These are phyloP conservation scores for Aplodontia rufa DNA, from an alignment of 2,113 vertebrate genomes.

Conservation along the genomic window DNA sequence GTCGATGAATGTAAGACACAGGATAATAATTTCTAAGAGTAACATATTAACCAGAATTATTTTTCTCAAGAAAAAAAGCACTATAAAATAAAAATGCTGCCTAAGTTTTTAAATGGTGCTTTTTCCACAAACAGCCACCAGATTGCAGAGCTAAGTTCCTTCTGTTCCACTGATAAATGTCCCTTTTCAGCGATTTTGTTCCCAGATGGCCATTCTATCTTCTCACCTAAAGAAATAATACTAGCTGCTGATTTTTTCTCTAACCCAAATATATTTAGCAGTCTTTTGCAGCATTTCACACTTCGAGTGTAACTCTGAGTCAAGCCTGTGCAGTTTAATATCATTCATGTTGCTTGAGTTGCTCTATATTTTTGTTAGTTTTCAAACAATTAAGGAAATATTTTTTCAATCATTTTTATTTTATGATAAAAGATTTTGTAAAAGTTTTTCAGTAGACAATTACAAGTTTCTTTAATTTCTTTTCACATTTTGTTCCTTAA, in stretches of 20 bases:
- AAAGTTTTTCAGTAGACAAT: conserved; percentile 63
- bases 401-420: conserved; percentile 63
- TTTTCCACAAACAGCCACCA: conserved; percentile 68
- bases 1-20: not conserved
- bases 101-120: conserved; percentile 53
- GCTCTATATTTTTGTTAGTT: conserved; percentile 65
- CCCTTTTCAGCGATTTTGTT: conserved; percentile 65
- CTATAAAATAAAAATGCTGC: conserved; percentile 29
- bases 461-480: conserved; percentile 46
- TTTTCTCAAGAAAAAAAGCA: conserved; percentile 43
- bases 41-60: not conserved
- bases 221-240: conserved; percentile 72
- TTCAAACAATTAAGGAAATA: conserved; percentile 77
- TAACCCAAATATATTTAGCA: conserved; percentile 63
- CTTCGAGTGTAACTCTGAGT: conserved; percentile 27
- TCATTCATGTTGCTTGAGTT: conserved; percentile 70
- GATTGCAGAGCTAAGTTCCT: conserved; percentile 59
- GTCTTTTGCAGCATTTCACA: conserved; percentile 41
- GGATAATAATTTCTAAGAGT: not conserved
- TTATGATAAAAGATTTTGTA: conserved; percentile 60
- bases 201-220: conserved; percentile 76
- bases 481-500: conserved; percentile 60
- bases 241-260: conserved; percentile 41
- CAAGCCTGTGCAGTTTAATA: conserved; percentile 60
- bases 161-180: conserved; percentile 79